Evolutionary conservation across 2,797 vertebrate genomes (phyloP).

Genomic region (Platalea minor): DNA sequence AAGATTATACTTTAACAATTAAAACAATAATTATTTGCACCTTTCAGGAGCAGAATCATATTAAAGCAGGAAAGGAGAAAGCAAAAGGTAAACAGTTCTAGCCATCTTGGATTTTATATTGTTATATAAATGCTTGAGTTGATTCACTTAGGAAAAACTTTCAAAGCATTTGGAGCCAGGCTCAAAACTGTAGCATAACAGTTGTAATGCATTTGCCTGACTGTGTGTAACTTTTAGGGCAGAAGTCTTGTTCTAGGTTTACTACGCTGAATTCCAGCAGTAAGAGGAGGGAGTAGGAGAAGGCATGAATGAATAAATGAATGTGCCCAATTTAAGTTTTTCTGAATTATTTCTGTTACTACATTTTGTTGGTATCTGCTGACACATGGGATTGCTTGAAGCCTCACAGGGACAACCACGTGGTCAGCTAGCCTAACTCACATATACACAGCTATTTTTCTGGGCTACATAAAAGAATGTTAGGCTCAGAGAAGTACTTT

Average conservation of each 20-base stretch:
- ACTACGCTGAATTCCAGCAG: background rate
- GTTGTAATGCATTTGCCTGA: background rate
- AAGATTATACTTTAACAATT: background rate
- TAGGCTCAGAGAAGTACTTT: background rate
- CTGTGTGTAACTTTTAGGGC: background rate
- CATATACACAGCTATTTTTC: background rate
- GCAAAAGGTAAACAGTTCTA: slow-evolving; percentile 69
- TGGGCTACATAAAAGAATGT: background rate
- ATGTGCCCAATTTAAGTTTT: background rate
- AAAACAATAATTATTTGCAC: background rate
- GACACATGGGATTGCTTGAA: background rate
- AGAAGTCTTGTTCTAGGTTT: background rate
- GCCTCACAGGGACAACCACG: background rate
- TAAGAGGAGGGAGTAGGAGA: background rate
- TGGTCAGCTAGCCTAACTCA: background rate
- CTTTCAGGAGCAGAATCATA: slow-evolving; percentile 69
- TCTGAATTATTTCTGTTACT: background rate
- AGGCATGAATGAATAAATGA: background rate
- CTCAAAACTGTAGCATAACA: background rate
- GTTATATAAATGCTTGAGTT: background rate
- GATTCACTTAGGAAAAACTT: background rate
- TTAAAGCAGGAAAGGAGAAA: slow-evolving; percentile 73
- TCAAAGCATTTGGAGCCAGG: background rate
- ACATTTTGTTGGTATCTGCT: background rate
- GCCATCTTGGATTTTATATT: background rate